These are phyloP conservation scores for Alloscopus bannaensis DNA, from an alignment of 2,888 invertebrate genomes.

Conservation along the genomic window DNA sequence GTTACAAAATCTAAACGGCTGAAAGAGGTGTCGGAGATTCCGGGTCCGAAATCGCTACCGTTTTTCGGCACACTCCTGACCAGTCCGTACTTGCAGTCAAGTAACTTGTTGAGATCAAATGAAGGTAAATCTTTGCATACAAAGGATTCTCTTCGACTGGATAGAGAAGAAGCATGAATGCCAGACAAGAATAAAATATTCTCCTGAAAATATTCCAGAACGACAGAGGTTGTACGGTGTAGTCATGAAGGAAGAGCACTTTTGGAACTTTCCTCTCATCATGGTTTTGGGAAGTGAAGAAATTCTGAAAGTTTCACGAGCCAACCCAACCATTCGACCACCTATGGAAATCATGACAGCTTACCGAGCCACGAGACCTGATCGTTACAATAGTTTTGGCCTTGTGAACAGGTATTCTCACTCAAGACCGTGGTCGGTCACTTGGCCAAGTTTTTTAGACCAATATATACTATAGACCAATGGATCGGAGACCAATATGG, in stretches of 20 bases:
- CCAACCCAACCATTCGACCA: conserved; percentile 84
- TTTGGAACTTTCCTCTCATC: conserved; percentile 84
- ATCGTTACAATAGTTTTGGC: conserved; percentile 88
- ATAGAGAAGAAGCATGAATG: neutral
- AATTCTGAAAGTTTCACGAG: conserved; percentile 85
- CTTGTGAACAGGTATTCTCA: conserved; percentile 91
- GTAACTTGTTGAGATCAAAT: conserved; percentile 87
- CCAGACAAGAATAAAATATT: neutral
- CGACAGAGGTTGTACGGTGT: conserved; percentile 82
- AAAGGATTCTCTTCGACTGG: neutral
- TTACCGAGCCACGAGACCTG: conserved; percentile 84
- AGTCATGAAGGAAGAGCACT: conserved; percentile 86
- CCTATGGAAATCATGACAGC: conserved; percentile 85
- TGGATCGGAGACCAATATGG: too few relatives aligned
- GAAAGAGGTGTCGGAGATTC: conserved; percentile 77
- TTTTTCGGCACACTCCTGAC: conserved; percentile 81
- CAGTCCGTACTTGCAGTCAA: conserved; percentile 72
- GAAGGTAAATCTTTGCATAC: conserved; percentile 81
- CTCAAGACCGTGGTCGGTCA: too few relatives aligned
- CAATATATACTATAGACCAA: conserved; percentile 41
- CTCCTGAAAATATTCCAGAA: conserved; percentile 16
- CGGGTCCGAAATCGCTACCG: conserved; percentile 84
- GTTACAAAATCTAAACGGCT: neutral
- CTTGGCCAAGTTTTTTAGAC: too few relatives aligned
- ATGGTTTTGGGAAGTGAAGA: conserved; percentile 84